phyloP scores from a whole-genome alignment of 2,797 vertebrate genomes.

The Pelodytes ibericus region DNA sequence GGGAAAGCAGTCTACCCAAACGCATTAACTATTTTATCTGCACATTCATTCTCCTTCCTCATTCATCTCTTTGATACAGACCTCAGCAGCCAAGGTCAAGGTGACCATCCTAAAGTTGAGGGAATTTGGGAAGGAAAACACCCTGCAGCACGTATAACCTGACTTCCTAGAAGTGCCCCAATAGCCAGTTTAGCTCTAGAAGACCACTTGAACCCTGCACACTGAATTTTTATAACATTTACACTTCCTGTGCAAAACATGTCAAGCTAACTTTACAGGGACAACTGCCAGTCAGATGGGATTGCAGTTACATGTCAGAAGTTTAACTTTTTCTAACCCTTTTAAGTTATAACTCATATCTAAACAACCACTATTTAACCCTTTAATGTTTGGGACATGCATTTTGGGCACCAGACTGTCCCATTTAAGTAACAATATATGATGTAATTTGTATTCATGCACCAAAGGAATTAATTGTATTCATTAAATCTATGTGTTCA shows the following conservation, averaged over 20 bases:
- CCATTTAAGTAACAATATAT: no score
- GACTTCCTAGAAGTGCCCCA: slow-evolving; percentile 24
- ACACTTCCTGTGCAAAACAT: neutral
- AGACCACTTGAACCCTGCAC: slow-evolving; percentile 9
- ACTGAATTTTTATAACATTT: slow-evolving; percentile 18
- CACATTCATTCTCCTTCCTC: neutral
- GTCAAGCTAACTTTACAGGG: no score
- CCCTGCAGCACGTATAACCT: slow-evolving; percentile 33
- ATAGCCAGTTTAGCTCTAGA: slow-evolving; percentile 5
- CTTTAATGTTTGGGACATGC: no score
- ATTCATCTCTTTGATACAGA: slow-evolving; percentile 6
- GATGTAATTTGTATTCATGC: no score
- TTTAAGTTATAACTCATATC: no score
- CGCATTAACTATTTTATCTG: neutral
- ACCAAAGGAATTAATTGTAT: no score
- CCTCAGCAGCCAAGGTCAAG: slow-evolving; percentile 19
- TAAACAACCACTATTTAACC: no score
- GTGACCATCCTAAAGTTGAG: slow-evolving; percentile 22
- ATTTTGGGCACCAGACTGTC: no score
- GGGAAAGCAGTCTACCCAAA: neutral
- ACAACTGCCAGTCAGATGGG: no score
- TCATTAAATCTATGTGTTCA: no score
- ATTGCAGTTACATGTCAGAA: no score
- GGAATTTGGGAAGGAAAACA: slow-evolving; percentile 17
- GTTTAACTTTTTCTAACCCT: no score